A percentile compares a stretch with the other conserved stretches of the same genome.
Conservation (phyloP, 2,888 invertebrate genomes). For the Scrobipalpa atriplicella region DNA sequence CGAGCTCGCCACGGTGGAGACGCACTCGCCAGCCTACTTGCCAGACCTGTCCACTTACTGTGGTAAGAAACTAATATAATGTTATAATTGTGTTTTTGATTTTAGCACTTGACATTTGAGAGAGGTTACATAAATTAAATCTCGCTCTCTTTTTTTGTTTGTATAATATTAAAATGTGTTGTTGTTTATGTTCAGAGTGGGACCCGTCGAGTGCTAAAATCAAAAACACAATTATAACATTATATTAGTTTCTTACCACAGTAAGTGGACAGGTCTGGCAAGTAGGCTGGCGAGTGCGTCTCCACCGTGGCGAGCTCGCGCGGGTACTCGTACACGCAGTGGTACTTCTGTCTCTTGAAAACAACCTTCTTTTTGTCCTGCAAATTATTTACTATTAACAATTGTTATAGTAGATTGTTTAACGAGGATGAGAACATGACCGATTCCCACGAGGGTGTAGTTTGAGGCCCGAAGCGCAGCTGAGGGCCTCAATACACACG, state of each 20-base stretch:
- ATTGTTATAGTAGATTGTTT: too few relatives aligned
- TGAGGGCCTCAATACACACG: too few relatives aligned
- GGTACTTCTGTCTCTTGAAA: constrained; percentile 92
- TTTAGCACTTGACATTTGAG: too few relatives aligned
- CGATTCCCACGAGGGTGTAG: too few relatives aligned
- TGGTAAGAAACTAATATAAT: constrained; percentile 56
- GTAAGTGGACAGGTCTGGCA: constrained; percentile 80
- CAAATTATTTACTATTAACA: not conserved
- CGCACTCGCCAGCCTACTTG: constrained; percentile 63
- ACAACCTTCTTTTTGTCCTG: constrained; percentile 88
- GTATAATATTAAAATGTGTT: not conserved
- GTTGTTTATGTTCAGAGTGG: constrained; percentile 50
- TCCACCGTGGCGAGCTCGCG: constrained; percentile 83
- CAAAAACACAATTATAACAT: too few relatives aligned
- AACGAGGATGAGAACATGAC: too few relatives aligned
- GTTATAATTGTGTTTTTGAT: not conserved
- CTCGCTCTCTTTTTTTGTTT: too few relatives aligned
- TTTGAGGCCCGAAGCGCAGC: too few relatives aligned
- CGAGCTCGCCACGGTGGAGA: constrained; percentile 80
- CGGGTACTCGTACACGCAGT: constrained; percentile 93
- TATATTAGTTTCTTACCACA: constrained; percentile 75
- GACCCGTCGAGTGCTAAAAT: constrained; percentile 67
- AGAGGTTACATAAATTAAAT: too few relatives aligned
- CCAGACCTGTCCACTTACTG: constrained; percentile 81
- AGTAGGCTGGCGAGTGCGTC: constrained; percentile 61